phyloP scores from a whole-genome alignment of 1,140 invertebrate genomes.

The Plutomurus gul region DNA sequence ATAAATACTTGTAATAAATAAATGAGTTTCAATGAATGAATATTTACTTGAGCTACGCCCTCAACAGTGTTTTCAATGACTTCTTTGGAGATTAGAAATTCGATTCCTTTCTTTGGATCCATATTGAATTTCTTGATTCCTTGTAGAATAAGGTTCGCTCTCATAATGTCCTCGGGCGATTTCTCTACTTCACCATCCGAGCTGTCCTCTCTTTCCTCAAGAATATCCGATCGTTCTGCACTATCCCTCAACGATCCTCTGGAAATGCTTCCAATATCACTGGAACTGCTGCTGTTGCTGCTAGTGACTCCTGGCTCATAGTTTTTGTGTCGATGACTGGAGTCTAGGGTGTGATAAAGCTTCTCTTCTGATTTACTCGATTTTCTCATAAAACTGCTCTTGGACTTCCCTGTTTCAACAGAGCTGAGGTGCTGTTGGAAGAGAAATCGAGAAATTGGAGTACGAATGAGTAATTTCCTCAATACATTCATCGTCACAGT shows the following conservation, averaged over 20 bases:
- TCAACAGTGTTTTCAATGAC: conserved; percentile 87
- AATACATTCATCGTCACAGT: background rate
- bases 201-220: background rate
- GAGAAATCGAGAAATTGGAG: background rate
- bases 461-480: background rate
- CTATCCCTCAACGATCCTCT: background rate
- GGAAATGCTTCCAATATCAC: conserved; percentile 6
- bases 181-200: background rate
- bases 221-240: background rate
- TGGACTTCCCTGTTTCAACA: background rate
- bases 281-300: conserved; percentile 27
- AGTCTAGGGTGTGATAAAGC: background rate
- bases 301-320: conserved; percentile 29
- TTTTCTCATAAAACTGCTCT: background rate
- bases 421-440: background rate
- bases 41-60: conserved; percentile 79
- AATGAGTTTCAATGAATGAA: background rate
- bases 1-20: background rate
- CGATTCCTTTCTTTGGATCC: conserved; percentile 99
- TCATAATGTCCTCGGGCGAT: background rate
- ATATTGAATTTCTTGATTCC: conserved; percentile 94
- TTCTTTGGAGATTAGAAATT: conserved; percentile 93
- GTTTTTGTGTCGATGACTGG: background rate
- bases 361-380: conserved; percentile 1
- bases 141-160: conserved; percentile 35